Evolutionary conservation across 2,797 vertebrate genomes (phyloP), one percentile per base, ranked within the genome.

Genomic region (Salarias fasciatus): DNA sequence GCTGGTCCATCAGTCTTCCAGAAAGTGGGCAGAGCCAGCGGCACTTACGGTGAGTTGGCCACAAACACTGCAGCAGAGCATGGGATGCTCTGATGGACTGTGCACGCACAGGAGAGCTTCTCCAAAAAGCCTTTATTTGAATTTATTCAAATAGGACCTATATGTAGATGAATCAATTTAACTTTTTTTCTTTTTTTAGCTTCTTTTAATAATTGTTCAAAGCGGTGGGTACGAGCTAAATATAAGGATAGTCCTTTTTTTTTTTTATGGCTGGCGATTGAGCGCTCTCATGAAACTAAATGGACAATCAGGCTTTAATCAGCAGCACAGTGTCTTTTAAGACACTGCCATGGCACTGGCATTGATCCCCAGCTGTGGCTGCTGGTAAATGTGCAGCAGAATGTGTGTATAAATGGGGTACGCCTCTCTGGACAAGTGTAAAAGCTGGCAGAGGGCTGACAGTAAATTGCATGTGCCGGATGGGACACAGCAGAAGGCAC

Each of bases 401-500:
- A 85, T 89, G 78, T 91, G 87, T 89, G 83, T 86, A 86, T 85
- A 90, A 90, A 87, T 88, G 87, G 85, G 77, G 73, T 82, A 77
- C 85, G 82, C 87, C 89, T 89, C 89, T 92, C 90, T 89, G 92
- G 90, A 91, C 90, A 90, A 86, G 90, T 87, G 87, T 88, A 89
- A 84, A 84, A 86, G 74, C 90, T 91, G 88, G 90, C 89, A 91
- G 86, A 78, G 83, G 77, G 78, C 86, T 88, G 86, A 88, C 87
- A 87, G 84, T 90, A 92, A 93, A 92, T 92, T 90, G 90, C 84
- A 80, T 89, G 91, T 86, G 86, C 91, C 88, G 91, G 92, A 93
- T 93, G 92, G 92, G 90, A 90, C 88, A 57, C 92, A 90, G 88
- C 92, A 93, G 93, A 92, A 92, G 92, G 92, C 85, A 90, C 89